Percentiles rank a stretch among this genome's conserved stretches.
These are phyloP conservation scores for Cremastinae sp. DNA, from an alignment of 2,888 invertebrate species.

Conservation along the genomic window DNA sequence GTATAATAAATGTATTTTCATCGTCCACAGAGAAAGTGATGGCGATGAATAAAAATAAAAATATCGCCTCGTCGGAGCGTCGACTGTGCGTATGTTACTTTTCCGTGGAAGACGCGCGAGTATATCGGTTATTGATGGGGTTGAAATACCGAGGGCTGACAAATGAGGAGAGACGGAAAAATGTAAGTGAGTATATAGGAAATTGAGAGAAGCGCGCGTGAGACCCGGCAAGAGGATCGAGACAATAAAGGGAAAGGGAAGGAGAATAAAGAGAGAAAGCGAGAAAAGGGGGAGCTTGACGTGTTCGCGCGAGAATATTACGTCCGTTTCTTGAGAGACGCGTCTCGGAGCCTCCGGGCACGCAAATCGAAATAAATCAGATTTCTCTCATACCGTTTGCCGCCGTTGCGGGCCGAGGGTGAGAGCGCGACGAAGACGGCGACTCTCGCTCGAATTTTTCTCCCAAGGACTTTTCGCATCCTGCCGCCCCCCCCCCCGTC, in stretches of 20 bases:
- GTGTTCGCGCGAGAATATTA: conserved; percentile 63
- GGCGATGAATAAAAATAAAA: too few species aligned
- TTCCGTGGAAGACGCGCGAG: too few species aligned
- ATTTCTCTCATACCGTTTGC: conserved; percentile 52
- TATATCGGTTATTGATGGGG: conserved; percentile 77
- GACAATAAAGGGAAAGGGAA: conserved; percentile 27
- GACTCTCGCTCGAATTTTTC: conserved; percentile 31
- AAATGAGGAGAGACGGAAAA: conserved; percentile 30
- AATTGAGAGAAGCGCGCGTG: too few species aligned
- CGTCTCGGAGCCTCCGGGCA: conserved; percentile 63
- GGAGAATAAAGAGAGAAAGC: conserved; percentile 27
- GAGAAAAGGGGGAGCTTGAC: conserved; percentile 51
- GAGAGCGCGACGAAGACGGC: too few species aligned
- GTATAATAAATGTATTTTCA: too few species aligned
- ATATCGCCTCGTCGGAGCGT: too few species aligned
- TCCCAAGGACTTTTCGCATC: conserved; percentile 1
- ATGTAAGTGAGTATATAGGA: conserved; percentile 10
- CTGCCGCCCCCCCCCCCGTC: conserved; percentile 38
- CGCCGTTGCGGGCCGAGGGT: conserved; percentile 16
- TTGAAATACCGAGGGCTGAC: conserved; percentile 64
- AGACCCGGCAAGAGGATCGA: too few species aligned
- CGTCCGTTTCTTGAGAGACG: conserved; percentile 60
- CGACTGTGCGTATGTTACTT: too few species aligned
- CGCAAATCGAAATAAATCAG: conserved; percentile 70
- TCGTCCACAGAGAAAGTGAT: too few species aligned